Percentiles rank a stretch among this genome's conserved stretches.
phyloP scores from a whole-genome alignment of 2,888 invertebrate genomes.

The Micropterix aruncella region DNA sequence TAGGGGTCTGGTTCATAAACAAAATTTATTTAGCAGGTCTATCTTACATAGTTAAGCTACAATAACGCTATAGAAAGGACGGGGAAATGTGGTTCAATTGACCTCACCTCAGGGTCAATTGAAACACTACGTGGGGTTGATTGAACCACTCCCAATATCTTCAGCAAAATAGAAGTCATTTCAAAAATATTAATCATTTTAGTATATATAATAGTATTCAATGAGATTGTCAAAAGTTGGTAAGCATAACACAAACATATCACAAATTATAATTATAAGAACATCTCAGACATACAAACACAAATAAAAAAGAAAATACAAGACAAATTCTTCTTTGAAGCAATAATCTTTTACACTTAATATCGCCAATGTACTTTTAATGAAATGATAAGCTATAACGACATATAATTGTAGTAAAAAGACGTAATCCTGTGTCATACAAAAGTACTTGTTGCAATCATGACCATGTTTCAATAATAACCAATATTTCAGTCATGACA shows the following conservation, averaged over 20 bases:
- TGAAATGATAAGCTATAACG: background rate
- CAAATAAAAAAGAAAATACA: too few species aligned
- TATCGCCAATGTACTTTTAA: background rate
- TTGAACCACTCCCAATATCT: conserved; percentile 2
- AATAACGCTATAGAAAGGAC: too few species aligned
- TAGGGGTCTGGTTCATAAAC: conserved; percentile 1
- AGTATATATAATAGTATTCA: background rate
- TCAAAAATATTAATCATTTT: background rate
- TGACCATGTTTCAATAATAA: conserved; percentile 1
- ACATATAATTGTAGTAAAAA: conserved; percentile 2
- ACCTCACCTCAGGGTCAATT: conserved; percentile 1
- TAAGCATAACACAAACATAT: background rate
- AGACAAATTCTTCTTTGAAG: too few species aligned
- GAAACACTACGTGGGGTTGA: conserved; percentile 1
- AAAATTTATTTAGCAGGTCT: background rate
- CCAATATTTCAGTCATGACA: conserved; percentile 1
- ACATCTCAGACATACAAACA: background rate
- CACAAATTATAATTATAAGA: too few species aligned
- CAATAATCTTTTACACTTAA: too few species aligned
- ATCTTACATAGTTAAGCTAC: too few species aligned
- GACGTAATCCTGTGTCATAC: background rate
- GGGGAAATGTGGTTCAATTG: conserved; percentile 2
- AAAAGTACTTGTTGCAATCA: conserved; percentile 1
- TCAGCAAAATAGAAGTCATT: background rate
- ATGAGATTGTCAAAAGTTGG: conserved; percentile 1